Base-by-base conservation (phyloP, 2,888 invertebrate species). In the Mesorhabditis spiculigera region DNA sequence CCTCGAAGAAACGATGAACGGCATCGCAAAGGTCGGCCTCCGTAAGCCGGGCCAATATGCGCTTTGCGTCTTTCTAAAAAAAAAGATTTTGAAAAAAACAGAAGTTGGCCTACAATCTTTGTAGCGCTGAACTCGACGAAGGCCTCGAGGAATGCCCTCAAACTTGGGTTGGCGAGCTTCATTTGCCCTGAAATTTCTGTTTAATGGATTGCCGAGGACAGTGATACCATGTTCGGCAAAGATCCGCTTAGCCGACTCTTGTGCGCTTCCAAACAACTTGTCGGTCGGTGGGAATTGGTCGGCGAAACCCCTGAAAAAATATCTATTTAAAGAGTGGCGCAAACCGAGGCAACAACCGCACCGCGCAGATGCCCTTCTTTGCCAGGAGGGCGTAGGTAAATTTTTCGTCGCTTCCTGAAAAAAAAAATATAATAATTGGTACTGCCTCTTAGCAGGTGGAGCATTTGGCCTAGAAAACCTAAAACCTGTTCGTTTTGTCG, bases 61-160 rank as follows among this genome's bases (percentile, higher is more conserved):
- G 58, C n/a, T 50, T n/a, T n/a, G 58, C 58, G n/a, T 50, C n/a
- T 50, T 50, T 50, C 58, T 50, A n/a, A 50, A 50, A 50, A 13
- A 10, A 50, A 50, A 50, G n/a, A n/a, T n/a, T 10, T 13, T 50
- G 58, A 13, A 50, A 28, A n/a, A 28, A 28, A 28, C 28, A 28
- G 28, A 28, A 28, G 28, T 50, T 13, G n/a, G n/a, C 58, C 10
- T 50, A 50, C 58, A 50, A 50, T 50, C n/a, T 50, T 50, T 50
- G 8, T 50, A 10, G 58, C 8, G 8, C 10, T 13, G n/a, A 50
- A 50, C 8, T 50, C 58, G n/a, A 50, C 58, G n/a, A 50, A 50
- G 58, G 58, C 8, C 58, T 50, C 58, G 10, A 50, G n/a, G 58
- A 50, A 50, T 10, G n/a, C 10, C n/a, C 10, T 50, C 58, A 50